Evolutionary conservation across 2,113 vertebrate genomes (phyloP), one percentile per base, ranked within the genome.

Genomic region (Platichthys stellatus): DNA sequence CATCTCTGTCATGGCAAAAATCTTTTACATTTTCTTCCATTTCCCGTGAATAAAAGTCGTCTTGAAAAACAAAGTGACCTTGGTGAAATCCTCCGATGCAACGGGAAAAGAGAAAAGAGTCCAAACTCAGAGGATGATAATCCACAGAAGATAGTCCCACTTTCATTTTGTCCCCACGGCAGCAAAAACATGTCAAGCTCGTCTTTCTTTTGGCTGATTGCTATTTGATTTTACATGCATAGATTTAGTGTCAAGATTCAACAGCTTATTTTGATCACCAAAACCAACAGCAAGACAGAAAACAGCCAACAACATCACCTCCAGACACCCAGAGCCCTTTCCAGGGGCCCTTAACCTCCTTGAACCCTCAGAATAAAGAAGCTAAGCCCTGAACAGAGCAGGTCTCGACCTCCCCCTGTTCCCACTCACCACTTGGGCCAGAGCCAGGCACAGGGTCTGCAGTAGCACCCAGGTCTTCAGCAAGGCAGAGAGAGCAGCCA

Each of bases 381-480:
- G 24, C 4, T n/a, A 9, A 76, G 20, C 45, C 69, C 47, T 38
- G 65, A 15, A 24, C 38, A 3, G 1, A 78, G 61, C 76, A 71
- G 63, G 70, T 79, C 64, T 61, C 40, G 80, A 40, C 38, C 35
- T 79, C 80, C 65, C 10, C 15, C 69, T 21, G 40, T 90, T 70
- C 73, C 69, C 69, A 98, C 97, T 98, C 91, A 99, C 97, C 85
- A 98, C 95, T 94, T 99, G 98, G 58, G 96, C 96, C 90, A 97
- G 84, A 78, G 94, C 94, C 83, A 98, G 93, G 81, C 95, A 95
- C 83, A 94, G 57, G 62, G 90, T 90, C 78, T 96, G 96, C 89
- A 97, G 93, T 71, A 98, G 74, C 13, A 96, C 84, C 65, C 95
- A 92, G 83, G 95, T 92, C 92, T 76, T 35, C 58, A 94, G 82